phyloP scores from a whole-genome alignment of 37 sponge, comb jelly and placozoan genomes.

The Crambe crambe region DNA sequence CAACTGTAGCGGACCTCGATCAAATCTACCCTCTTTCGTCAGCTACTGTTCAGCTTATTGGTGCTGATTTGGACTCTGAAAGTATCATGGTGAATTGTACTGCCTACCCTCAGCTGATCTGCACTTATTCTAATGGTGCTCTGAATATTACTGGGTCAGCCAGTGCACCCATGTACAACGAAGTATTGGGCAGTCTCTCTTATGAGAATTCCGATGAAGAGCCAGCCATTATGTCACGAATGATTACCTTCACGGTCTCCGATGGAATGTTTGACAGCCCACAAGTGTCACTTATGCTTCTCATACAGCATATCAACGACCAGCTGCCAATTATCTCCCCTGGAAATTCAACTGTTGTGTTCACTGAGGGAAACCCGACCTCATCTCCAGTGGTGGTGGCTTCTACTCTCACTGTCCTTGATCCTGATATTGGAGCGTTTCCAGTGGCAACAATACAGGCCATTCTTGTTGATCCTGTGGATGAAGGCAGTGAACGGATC shows the following conservation, averaged over 20 bases:
- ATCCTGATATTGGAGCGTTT: constrained; percentile 33
- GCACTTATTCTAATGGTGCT: constrained; percentile 1
- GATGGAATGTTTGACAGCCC: constrained; percentile 34
- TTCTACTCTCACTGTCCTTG: constrained; percentile 20
- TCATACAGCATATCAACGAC: constrained; percentile 49
- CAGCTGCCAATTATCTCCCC: constrained; percentile 35
- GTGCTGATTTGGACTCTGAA: constrained; percentile 14
- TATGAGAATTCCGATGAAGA: constrained; percentile 47
- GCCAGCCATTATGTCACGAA: not conserved
- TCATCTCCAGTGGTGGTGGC: constrained; percentile 37
- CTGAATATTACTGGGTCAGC: constrained; percentile 28
- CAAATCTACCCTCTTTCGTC: constrained; percentile 1
- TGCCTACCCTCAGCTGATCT: not conserved
- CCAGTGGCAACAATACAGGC: constrained; percentile 14
- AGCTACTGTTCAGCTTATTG: constrained; percentile 12
- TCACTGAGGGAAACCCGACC: constrained; percentile 41
- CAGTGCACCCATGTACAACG: constrained; percentile 22
- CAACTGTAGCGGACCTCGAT: constrained; percentile 43
- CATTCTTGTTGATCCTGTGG: constrained; percentile 9
- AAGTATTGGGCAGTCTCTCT: constrained; percentile 1
- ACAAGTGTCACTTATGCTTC: constrained; percentile 26
- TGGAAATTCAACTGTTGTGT: constrained; percentile 14
- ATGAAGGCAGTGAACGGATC: constrained; percentile 19
- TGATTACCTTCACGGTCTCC: constrained; percentile 24
- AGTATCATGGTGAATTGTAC: constrained; percentile 6